A percentile compares a stretch with the other conserved stretches of the same genome.
These are phyloP conservation scores for Botrylloides violaceus DNA, from an alignment of 23 tunicate genomes.

Conservation along the genomic window DNA sequence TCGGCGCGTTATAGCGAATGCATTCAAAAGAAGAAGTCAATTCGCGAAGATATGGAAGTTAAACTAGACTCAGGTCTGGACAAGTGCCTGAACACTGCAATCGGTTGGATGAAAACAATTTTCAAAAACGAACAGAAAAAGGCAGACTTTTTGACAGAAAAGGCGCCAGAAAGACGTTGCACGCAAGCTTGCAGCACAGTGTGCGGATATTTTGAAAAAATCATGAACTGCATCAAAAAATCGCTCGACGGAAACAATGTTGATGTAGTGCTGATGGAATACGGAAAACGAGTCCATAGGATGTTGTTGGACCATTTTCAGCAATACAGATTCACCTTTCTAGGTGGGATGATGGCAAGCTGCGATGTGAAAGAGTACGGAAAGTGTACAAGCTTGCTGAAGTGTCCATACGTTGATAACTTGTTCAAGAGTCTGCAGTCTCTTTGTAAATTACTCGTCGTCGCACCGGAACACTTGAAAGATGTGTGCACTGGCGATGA, in stretches of 20 bases:
- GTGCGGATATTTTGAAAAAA: constrained; percentile 58
- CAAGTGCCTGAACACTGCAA: constrained; percentile 47
- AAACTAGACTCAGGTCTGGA: constrained; percentile 84
- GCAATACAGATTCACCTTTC: constrained; percentile 60
- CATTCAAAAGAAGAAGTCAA: constrained; percentile 61
- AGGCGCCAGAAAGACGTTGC: constrained; percentile 55
- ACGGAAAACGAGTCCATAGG: constrained; percentile 67
- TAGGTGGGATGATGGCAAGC: constrained; percentile 97
- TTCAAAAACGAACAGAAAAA: constrained; percentile 63
- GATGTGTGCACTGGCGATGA: constrained; percentile 92
- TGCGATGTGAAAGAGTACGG: constrained; percentile 91
- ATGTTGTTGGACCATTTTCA: constrained; percentile 89
- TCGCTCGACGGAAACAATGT: constrained; percentile 91
- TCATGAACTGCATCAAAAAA: constrained; percentile 32
- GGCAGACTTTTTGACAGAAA: constrained; percentile 69
- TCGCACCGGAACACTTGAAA: constrained; percentile 76
- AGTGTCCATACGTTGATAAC: constrained; percentile 41
- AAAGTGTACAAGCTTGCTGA: constrained; percentile 48
- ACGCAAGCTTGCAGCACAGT: constrained; percentile 80
- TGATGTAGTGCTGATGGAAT: constrained; percentile 65
- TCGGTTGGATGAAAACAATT: constrained; percentile 80
- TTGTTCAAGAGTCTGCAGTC: constrained; percentile 83
- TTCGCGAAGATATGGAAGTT: constrained; percentile 78
- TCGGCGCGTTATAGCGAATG: constrained; percentile 81
- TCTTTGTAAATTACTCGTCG: constrained; percentile 86